A percentile compares a stretch with the other conserved stretches of the same genome.
Conservation (phyloP, 2,888 invertebrate species). For the Epinotia bilunana region DNA sequence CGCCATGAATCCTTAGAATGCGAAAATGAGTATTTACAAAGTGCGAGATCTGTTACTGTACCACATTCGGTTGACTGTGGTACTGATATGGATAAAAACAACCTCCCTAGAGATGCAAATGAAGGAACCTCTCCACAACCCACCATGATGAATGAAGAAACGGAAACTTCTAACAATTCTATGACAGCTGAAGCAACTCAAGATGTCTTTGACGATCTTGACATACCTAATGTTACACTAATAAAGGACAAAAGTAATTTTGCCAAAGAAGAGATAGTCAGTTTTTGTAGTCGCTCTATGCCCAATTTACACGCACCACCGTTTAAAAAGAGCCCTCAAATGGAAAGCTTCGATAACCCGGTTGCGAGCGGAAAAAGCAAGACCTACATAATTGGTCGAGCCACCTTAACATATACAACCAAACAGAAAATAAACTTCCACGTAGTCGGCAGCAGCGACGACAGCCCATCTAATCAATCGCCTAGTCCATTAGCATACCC, state of each 20-base stretch:
- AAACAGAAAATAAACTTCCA: slow-evolving; percentile 75
- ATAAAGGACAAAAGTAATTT: slow-evolving; percentile 65
- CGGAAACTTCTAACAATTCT: slow-evolving; percentile 58
- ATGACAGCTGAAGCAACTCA: slow-evolving; percentile 57
- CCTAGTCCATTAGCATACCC: slow-evolving; percentile 70
- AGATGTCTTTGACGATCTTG: slow-evolving; percentile 69
- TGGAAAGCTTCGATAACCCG: slow-evolving; percentile 52
- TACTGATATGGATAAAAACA: slow-evolving; percentile 53
- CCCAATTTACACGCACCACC: slow-evolving; percentile 62
- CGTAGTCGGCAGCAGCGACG: slow-evolving; percentile 64
- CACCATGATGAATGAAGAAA: slow-evolving; percentile 56
- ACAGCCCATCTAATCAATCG: slow-evolving; percentile 55
- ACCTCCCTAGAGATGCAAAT: slow-evolving; percentile 55
- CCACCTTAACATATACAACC: slow-evolving; percentile 75
- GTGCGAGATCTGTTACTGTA: slow-evolving; percentile 32
- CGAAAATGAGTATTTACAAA: slow-evolving; percentile 2
- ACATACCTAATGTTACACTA: slow-evolving; percentile 76
- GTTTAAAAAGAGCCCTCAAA: slow-evolving; percentile 54
- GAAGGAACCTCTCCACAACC: slow-evolving; percentile 59
- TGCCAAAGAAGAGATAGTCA: slow-evolving; percentile 59
- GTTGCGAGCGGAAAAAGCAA: slow-evolving; percentile 57
- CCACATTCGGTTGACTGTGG: slow-evolving; percentile 50
- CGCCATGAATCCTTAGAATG: slow-evolving; percentile 47
- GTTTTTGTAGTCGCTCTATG: slow-evolving; percentile 59
- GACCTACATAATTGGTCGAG: slow-evolving; percentile 71